A percentile compares a stretch with the other conserved stretches of the same genome.
These are phyloP conservation scores for Coracias cyanogaster DNA, from an alignment of 2,797 vertebrate species.

Conservation along the genomic window DNA sequence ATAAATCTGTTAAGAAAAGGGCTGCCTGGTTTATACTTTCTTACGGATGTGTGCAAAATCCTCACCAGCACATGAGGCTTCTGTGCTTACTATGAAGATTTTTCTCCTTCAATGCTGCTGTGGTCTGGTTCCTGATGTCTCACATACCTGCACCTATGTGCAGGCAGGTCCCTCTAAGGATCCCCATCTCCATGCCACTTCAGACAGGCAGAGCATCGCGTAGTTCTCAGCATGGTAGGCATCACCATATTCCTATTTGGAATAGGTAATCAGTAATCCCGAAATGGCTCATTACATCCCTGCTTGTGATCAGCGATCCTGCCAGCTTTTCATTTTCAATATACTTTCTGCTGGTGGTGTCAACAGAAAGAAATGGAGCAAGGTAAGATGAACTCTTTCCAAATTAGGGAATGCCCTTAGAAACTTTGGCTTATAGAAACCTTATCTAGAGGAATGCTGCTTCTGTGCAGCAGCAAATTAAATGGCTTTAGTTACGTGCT, in stretches of 20 bases:
- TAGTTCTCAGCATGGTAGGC: rapidly evolving
- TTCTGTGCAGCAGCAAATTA: neutral
- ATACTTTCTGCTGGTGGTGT: neutral
- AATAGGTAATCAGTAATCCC: neutral
- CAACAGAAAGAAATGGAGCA: neutral
- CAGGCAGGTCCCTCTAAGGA: neutral
- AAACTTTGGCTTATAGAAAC: neutral
- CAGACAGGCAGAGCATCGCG: rapidly evolving
- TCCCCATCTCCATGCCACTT: rapidly evolving
- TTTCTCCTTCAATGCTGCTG: neutral
- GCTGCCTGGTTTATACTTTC: neutral
- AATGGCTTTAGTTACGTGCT: neutral
- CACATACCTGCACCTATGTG: rapidly evolving
- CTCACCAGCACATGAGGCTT: neutral
- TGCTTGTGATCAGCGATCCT: neutral
- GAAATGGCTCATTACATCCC: neutral
- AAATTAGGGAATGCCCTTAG: neutral
- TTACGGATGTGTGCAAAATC: neutral
- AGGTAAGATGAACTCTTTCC: neutral
- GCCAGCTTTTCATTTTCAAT: neutral
- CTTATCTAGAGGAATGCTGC: neutral
- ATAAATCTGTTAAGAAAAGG: neutral
- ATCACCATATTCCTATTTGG: neutral
- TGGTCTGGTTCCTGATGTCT: rapidly evolving
- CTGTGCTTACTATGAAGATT: neutral